A percentile compares a stretch with the other conserved stretches of the same genome.
phyloP scores from a whole-genome alignment of 1,140 invertebrate genomes.

The Caerostris extrusa region DNA sequence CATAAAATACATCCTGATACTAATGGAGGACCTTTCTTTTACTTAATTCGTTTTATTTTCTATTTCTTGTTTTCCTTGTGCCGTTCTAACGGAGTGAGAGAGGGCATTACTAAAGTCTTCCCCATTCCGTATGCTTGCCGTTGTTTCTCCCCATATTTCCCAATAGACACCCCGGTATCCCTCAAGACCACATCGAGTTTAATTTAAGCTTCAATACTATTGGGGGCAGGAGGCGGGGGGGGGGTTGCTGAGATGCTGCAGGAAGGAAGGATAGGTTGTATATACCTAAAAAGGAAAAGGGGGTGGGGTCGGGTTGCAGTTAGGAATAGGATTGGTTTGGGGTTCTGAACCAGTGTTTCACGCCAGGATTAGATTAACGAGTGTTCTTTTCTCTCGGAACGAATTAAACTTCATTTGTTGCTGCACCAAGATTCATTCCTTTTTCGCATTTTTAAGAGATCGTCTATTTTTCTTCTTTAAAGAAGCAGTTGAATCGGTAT shows the following conservation, averaged over 20 bases:
- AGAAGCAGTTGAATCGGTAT: too few relatives aligned
- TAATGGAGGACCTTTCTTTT: constrained; percentile 74
- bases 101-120: constrained; percentile 28
- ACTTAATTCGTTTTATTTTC: constrained; percentile 71
- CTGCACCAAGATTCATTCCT: too few relatives aligned
- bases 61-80: constrained; percentile 24
- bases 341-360: neutral
- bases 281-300: constrained; percentile 27
- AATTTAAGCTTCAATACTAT: constrained; percentile 71
- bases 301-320: neutral
- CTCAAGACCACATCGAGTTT: constrained; percentile 66
- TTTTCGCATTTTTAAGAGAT: too few relatives aligned
- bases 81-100: constrained; percentile 18
- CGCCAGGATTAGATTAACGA: constrained; percentile 60
- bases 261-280: constrained; percentile 38
- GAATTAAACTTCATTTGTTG: constrained; percentile 56
- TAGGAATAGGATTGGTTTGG: neutral
- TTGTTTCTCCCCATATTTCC: constrained; percentile 73
- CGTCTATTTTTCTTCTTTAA: too few relatives aligned
- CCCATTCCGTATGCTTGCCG: constrained; percentile 67
- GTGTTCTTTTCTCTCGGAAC: constrained; percentile 14
- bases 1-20: constrained; percentile 70
- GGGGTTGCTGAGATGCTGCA: too few relatives aligned
- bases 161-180: constrained; percentile 49
- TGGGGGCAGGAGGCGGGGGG: neutral